Base-by-base conservation (phyloP, 1,140 invertebrate species). In the Drosophila oshimai region DNA sequence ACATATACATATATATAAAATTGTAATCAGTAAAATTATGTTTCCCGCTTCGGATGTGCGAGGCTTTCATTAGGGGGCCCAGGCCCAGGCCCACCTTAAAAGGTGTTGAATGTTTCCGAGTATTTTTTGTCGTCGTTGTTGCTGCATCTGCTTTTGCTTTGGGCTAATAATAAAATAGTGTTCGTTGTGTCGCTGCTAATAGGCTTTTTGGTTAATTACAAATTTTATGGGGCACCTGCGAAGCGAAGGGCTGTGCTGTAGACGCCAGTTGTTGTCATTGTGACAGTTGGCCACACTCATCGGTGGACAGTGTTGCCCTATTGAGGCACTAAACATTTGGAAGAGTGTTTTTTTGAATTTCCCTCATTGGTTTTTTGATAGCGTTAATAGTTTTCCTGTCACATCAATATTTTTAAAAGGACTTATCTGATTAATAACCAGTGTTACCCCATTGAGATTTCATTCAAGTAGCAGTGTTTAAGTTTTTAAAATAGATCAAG, bases 21-120 rank as follows among this genome's bases (percentile, higher is more conserved):
- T 87, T 76, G 76, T 86, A 74, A 86, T 86, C 87, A 87, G 68
- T 86, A 77, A 87, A 87, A 81, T 86, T 73, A 86, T 86, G 76
- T 39, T 67, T 61, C 47, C 50, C 22, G 26, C 53, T 73, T 61
- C 39, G 70, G 46, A 24, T 50, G 54, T 13, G 44, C 65, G 62
- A 34, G 33, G 53, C 60, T 58, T 77, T 77, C 79, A 74, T 84
- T 78, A 68, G n/a, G n/a, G n/a, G n/a, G n/a, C n/a, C n/a, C n/a
- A n/a, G n/a, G n/a, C n/a, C n/a, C n/a, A n/a, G 51, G 26, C 53
- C 58, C 50, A 39, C 54, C 65, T 74, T 76, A 86, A 86, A 87
- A 86, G 72, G 71, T 62, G 75, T 86, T 83, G 68, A 81, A 75
- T 83, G 73, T 61, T 44, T 57, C 36, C 24, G 18, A 55, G 34